Base-by-base conservation (phyloP, 2,888 invertebrate species). In the Boloria selene region DNA sequence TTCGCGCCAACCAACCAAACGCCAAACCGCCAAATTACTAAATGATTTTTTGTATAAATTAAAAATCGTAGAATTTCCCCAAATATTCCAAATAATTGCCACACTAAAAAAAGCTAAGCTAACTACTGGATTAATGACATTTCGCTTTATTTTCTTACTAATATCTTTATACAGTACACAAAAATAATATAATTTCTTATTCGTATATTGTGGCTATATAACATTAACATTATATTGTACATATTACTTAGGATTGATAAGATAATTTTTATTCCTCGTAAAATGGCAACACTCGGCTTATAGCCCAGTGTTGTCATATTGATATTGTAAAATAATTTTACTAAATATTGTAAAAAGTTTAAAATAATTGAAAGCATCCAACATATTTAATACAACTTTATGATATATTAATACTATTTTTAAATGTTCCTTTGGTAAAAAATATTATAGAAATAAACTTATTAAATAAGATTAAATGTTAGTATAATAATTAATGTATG, bases 401-500 rank as follows among this genome's bases (percentile, higher is more conserved):
- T n/a, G 31, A 38, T 38, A 38, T 38, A 38, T 10, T 38, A 38
- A 10, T 45, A 56, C 45, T 13, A 47, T 47, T 16, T 38, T 38
- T 13, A 17, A 49, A 59, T 31, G 50, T 59, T 59, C 59, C 59
- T 59, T 59, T 59, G 47, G 17, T 49, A 49, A 31, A 31, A 31
- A 59, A 47, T 13, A 49, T 16, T 31, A 47, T 59, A 38, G 17
- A 47, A 26, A 14, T 44, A 56, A 50, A 42, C 16, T 42, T 53
- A 53, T 45, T 22, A 47, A 38, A 53, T 45, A 47, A 53, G 13
- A 61, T 13, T 13, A 42, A 42, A 51, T 17, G 14, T 45, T 49
- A 50, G 22, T n/a, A n/a, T n/a, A n/a, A n/a, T n/a, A n/a, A n/a
- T 58, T 67, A 51, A 52, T 63, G 53, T 55, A 17, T 17, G 50